Evolutionary conservation across 2,113 vertebrate species (phyloP), one percentile per base, ranked within the genome.

Genomic region (Struthidea cinerea): DNA sequence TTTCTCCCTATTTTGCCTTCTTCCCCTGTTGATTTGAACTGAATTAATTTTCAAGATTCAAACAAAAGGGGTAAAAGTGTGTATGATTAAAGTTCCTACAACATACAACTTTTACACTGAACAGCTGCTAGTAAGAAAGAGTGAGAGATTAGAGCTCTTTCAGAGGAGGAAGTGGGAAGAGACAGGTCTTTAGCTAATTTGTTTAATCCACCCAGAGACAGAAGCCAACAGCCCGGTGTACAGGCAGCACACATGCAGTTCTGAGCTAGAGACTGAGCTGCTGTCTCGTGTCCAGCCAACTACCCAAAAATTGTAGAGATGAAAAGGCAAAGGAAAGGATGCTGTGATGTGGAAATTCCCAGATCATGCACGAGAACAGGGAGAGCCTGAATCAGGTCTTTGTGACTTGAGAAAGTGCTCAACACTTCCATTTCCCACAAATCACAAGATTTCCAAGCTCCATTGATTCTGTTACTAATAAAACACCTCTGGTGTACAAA

Each of bases 141-240:
- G 28, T 6, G 35, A 75, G 0, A 0, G 32, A 49, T 26, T 14
- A 74, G 33, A 24, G 27, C 27, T 71, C 63, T 56, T 57, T 33
- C 1, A 1, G 42, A 64, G 4, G 23, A 18, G 46, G 39, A 63
- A 60, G 30, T 6, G 17, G 50, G 8, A 78, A 53, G 26, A 79
- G 32, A 8, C 35, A 68, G 18, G 80, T 44, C 18, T n/a, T 75
- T 8, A 18, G 17, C n/a, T 53, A 13, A n/a, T 39, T 79, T 73
- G 56, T 47, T 56, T 73, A 86, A 83, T 10, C 30, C 37, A 41
- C 24, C 14, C 63, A 65, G 41, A 83, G 44, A 56, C 13, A 56
- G 46, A 56, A 39, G 27, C 26, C 1, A 3, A 42, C 14, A 30
- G 65, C 5, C 2, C 0, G 0, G 21, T 6, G 27, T 11, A 35